Base-by-base conservation (phyloP, 2,797 vertebrate genomes). In the Mus minutoides region DNA sequence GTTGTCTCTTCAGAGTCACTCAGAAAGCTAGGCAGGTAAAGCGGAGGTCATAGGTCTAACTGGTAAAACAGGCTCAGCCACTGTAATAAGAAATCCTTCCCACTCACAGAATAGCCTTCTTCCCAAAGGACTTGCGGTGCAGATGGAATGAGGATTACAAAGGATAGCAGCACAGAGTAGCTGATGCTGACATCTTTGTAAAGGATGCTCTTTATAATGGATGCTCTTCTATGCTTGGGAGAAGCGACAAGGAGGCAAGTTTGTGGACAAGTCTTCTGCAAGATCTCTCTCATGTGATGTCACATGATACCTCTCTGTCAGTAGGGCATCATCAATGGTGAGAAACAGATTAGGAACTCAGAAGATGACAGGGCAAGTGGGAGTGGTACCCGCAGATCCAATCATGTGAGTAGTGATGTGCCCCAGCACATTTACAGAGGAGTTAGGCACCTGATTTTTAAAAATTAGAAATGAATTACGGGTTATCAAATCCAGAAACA, bases 391-490 rank as follows among this genome's bases (percentile, higher is more conserved):
- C 8, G 83, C 69, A 88, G 37, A 92, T 34, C 26, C 62, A 62
- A 26, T 54, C 73, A 96, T 76, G 73, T n/a, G 43, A 60, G n/a
- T 9, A 62, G 2, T 19, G 52, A 46, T 40, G 22, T 6, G 52
- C 40, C 71, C 54, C 34, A 16, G 16, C 19, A 31, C 19, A 40
- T 4, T 46, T 3, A 4, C 90, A 85, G 52, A 95, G 71, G 91
- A 69, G 4, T 43, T 88, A 46, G 8, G 64, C 10, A 62, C 9
- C 24, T 92, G 24, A 80, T 87, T 89, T 91, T 94, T 37, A 14
- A 34, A 94, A 94, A 46, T 84, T 90, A 90, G 54, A 31, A 88
- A 75, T 34, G 62, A 93, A 92, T 88, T 83, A 76, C 17, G 64
- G 40, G 64, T 79, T 21, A 37, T 12, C 16, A 83, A 17, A 40